These are phyloP conservation scores for Alloscopus bannaensis DNA, from an alignment of 2,888 invertebrate genomes.

Conservation along the genomic window DNA sequence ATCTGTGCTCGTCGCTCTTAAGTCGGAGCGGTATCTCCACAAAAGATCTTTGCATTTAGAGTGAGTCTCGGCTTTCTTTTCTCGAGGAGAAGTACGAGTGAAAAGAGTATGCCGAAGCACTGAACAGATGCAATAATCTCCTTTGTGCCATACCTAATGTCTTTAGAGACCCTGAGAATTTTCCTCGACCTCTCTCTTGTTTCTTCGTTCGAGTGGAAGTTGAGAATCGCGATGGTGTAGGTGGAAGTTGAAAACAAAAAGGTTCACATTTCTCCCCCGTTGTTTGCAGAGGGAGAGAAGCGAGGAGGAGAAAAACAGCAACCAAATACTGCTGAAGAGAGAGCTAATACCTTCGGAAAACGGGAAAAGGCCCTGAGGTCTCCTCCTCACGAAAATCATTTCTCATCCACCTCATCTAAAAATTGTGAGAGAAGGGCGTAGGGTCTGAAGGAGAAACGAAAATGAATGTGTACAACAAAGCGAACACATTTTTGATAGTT, in stretches of 20 bases:
- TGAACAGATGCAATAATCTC: slow-evolving; percentile 55
- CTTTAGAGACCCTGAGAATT: slow-evolving; percentile 54
- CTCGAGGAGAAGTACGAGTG: slow-evolving; percentile 6
- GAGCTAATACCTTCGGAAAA: not conserved
- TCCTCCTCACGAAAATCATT: slow-evolving; percentile 42
- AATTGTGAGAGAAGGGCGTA: slow-evolving; percentile 30
- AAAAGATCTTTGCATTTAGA: too few relatives aligned
- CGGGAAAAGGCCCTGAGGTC: slow-evolving; percentile 31
- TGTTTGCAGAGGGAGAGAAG: not conserved
- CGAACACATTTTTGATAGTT: too few relatives aligned
- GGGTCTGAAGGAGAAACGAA: slow-evolving; percentile 19
- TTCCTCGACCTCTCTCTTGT: too few relatives aligned
- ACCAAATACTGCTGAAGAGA: not conserved
- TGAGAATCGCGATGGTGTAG: too few relatives aligned
- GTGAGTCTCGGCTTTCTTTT: too few relatives aligned
- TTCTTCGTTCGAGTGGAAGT: not conserved
- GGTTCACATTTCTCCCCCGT: too few relatives aligned
- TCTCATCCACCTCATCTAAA: slow-evolving; percentile 58
- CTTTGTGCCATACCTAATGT: slow-evolving; percentile 58
- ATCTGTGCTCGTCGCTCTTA: too few relatives aligned
- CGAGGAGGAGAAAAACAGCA: not conserved
- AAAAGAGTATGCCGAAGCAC: not conserved
- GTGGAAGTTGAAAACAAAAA: too few relatives aligned
- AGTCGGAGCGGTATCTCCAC: too few relatives aligned
- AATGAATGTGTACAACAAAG: not conserved